Base-by-base conservation (phyloP, 2,888 invertebrate species). In the Peribatodes rhomboidaria region DNA sequence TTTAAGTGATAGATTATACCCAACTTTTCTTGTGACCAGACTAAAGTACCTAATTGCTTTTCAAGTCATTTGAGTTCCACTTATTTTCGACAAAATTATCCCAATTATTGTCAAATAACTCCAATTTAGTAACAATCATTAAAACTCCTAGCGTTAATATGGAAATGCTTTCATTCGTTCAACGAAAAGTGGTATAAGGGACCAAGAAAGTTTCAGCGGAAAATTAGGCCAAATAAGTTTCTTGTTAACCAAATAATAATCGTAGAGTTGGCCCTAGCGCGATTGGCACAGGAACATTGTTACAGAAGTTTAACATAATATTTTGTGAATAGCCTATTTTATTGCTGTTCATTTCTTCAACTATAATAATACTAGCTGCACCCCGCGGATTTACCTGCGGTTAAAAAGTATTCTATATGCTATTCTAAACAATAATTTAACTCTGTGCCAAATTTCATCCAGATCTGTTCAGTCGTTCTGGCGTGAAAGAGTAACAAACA, bases 101-200 rank as follows among this genome's bases (percentile, higher is more conserved):
- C 54, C 64, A 70, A 70, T 70, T 64, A 72, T 61, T 50, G 61
- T 58, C 42, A 64, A 69, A 69, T 65, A 63, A 66, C 66, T 65
- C 56, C 64, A 66, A 69, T 72, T 69, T 67, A 53, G 35, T 64
- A 64, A 65, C 58, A 61, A 67, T 65, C 59, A 62, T 53, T 61
- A 50, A 61, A 64, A 66, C 53, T 66, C 39, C 13, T 42, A 50
- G 20, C 47, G 18, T 33, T 52, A 54, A 62, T 61, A 61, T 53
- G 53, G 41, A 61, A 49, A 67, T 65, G 9, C 39, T 49, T 69
- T 49, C 8, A 33, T 61, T 41, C 41, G 54, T 61, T 64, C 27
- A 44, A 31, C 13, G 49, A 59, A 64, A 64, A 64, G 46, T 61
- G 41, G 22, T 56, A 35, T n/a, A 59, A 47, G 47, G 14, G 27